Evolutionary conservation across 1,140 invertebrate species (phyloP).

Genomic region (Diprion similis): DNA sequence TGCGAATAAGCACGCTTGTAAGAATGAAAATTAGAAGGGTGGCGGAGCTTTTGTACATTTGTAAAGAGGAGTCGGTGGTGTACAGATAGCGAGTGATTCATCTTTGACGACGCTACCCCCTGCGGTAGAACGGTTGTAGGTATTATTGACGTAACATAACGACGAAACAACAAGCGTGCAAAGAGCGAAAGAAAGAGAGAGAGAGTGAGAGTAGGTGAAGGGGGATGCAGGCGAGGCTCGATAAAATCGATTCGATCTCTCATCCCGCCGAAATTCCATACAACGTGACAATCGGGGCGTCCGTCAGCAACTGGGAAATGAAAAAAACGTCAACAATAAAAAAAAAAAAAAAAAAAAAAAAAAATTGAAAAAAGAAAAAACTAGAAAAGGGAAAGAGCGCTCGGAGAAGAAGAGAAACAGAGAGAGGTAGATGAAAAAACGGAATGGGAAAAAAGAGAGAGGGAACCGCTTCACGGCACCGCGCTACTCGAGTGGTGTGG

Average conservation of each 20-base stretch:
- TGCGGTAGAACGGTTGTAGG: no score
- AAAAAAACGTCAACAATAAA: neutral
- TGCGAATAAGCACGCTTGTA: no score
- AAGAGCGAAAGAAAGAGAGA: slow-evolving; percentile 10
- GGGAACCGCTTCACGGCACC: slow-evolving; percentile 10
- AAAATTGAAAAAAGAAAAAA: slow-evolving; percentile 25
- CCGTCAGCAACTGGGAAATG: slow-evolving; percentile 47
- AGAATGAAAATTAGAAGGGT: no score
- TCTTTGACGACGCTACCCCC: no score
- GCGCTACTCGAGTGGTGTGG: neutral
- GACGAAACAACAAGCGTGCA: slow-evolving; percentile 14
- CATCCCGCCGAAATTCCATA: no score
- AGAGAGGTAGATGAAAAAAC: slow-evolving; percentile 11
- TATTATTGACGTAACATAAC: no score
- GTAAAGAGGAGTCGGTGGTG: no score
- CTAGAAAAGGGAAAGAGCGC: slow-evolving; percentile 29
- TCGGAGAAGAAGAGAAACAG: slow-evolving; percentile 1
- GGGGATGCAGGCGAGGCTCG: neutral
- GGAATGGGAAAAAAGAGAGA: slow-evolving; percentile 19
- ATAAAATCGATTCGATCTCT: neutral
- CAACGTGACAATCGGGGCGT: slow-evolving; percentile 44
- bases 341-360: slow-evolving; percentile 43
- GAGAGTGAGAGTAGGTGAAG: neutral
- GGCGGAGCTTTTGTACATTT: no score
- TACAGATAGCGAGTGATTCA: no score